Percentiles rank a stretch among this genome's conserved stretches.
These are phyloP conservation scores for Jacana jacana DNA, from an alignment of 2,113 vertebrate genomes.

Conservation along the genomic window DNA sequence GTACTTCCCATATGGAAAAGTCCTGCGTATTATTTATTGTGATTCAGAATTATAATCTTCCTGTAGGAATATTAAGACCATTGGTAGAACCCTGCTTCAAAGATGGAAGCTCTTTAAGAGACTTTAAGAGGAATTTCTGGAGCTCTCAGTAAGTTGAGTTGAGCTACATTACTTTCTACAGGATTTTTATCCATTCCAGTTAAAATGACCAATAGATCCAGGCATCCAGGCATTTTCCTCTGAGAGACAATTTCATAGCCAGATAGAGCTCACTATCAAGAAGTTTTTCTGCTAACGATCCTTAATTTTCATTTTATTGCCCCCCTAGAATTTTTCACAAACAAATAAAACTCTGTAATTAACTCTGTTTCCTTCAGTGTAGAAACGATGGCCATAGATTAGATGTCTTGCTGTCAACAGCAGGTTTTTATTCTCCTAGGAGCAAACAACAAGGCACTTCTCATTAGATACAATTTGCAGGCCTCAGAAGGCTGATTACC, in stretches of 20 bases:
- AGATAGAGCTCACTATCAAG: neutral
- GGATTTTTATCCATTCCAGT: neutral
- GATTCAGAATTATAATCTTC: neutral
- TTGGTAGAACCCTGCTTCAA: neutral
- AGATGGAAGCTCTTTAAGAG: neutral
- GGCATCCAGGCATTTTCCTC: neutral
- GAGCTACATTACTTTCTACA: neutral
- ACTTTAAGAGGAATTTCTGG: neutral
- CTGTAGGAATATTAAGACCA: neutral
- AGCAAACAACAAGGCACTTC: neutral
- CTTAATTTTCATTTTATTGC: constrained; percentile 14
- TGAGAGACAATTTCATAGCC: neutral
- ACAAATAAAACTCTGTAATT: constrained; percentile 34
- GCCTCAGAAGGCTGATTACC: neutral
- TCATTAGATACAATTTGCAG: constrained; percentile 1
- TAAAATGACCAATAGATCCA: neutral
- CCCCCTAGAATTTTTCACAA: constrained; percentile 2
- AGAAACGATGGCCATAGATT: neutral
- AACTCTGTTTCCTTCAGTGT: neutral
- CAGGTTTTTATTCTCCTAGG: neutral
- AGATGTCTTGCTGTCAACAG: constrained; percentile 12
- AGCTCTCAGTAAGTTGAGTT: neutral
- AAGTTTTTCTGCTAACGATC: neutral
- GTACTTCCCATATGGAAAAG: neutral
- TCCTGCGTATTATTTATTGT: neutral